Evolutionary conservation across 2,888 invertebrate species (phyloP).

Genomic region (Gandaritis pyraliata): DNA sequence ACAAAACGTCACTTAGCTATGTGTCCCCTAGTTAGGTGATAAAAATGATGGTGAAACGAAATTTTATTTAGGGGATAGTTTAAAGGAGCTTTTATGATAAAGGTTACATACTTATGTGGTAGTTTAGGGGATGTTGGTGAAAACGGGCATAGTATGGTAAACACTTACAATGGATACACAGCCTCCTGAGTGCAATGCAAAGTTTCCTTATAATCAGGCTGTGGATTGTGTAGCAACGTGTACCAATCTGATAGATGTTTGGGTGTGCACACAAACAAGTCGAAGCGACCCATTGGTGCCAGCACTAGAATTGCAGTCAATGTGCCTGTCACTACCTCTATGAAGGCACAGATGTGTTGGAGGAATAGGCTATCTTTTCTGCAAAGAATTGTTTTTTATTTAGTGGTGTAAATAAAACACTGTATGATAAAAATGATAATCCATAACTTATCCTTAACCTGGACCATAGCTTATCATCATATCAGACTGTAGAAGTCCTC

Average conservation of each 20-base stretch:
- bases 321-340: constrained; percentile 92
- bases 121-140: too few relatives aligned
- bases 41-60: too few relatives aligned
- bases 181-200: constrained; percentile 98
- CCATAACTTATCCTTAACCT: too few relatives aligned
- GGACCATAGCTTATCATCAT: too few relatives aligned
- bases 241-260: constrained; percentile 97
- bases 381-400: constrained; percentile 53
- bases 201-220: constrained; percentile 94
- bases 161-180: constrained; percentile 96
- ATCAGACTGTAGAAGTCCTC: too few relatives aligned
- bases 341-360: constrained; percentile 91
- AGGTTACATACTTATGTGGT: too few relatives aligned
- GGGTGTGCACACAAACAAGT: constrained; percentile 91
- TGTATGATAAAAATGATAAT: too few relatives aligned
- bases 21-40: too few relatives aligned
- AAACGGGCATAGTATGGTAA: background rate
- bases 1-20: too few relatives aligned
- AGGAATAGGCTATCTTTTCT: constrained; percentile 90
- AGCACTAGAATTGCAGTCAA: constrained; percentile 91
- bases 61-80: too few relatives aligned
- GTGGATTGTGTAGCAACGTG: constrained; percentile 96
- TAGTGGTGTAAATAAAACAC: too few relatives aligned
- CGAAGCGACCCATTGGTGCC: constrained; percentile 91
- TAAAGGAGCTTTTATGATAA: too few relatives aligned